Conservation (phyloP, 2,888 invertebrate genomes). For the Papilio demoleus region DNA sequence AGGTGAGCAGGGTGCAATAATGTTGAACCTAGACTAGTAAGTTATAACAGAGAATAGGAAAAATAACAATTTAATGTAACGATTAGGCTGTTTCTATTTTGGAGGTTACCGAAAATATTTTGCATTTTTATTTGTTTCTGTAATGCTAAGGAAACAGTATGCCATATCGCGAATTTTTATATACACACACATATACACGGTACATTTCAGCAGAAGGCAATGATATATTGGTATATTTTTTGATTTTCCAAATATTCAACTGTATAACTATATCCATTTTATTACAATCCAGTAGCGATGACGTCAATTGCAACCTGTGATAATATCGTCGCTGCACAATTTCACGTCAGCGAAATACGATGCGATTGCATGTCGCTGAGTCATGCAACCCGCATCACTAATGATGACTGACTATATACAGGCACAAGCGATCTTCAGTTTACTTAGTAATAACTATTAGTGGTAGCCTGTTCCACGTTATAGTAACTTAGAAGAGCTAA, state of each 20-base stretch:
- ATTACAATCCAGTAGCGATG: not conserved
- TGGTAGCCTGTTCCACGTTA: not conserved
- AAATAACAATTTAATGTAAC: too few species aligned
- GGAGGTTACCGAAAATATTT: too few species aligned
- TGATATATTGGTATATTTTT: too few species aligned
- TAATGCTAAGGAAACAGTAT: too few species aligned
- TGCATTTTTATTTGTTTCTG: too few species aligned
- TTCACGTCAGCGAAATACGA: constrained; percentile 4
- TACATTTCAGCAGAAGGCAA: too few species aligned
- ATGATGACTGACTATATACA: not conserved
- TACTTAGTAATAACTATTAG: too few species aligned
- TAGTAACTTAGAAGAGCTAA: too few species aligned
- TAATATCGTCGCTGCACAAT: not conserved
- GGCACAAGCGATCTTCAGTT: not conserved
- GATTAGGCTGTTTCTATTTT: too few species aligned
- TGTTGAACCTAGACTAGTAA: not conserved
- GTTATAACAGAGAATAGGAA: too few species aligned
- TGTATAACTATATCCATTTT: not conserved
- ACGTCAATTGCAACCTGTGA: not conserved
- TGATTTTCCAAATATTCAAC: not conserved
- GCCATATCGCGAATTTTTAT: too few species aligned
- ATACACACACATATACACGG: too few species aligned
- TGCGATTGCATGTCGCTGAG: constrained; percentile 5
- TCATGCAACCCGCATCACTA: not conserved
- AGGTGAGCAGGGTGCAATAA: not conserved